These are phyloP conservation scores for Oryzias celebensis DNA, from an alignment of 2,113 vertebrate species.

Conservation along the genomic window DNA sequence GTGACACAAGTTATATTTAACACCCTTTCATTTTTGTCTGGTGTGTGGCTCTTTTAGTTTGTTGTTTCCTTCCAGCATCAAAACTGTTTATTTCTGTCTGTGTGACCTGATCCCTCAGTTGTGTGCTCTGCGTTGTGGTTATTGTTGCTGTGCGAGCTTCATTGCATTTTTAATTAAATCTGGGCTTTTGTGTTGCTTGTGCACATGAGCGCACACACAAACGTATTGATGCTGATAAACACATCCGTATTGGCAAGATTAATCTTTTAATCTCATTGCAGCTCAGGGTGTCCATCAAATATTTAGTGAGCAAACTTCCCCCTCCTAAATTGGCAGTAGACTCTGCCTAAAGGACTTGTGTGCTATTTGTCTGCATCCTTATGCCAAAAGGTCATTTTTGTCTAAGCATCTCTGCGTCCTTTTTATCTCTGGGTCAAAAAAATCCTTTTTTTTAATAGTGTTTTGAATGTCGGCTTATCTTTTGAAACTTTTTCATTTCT, in stretches of 20 bases:
- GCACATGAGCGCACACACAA: slow-evolving; percentile 9
- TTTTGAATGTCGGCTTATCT: slow-evolving; percentile 38
- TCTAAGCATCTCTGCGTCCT: slow-evolving; percentile 2
- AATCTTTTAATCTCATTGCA: slow-evolving; percentile 67
- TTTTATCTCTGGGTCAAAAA: slow-evolving; percentile 14
- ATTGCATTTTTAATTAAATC: no score
- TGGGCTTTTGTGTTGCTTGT: background rate
- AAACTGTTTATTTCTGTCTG: background rate
- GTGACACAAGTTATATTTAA: background rate
- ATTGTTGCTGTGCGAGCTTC: background rate
- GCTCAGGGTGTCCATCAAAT: slow-evolving; percentile 67
- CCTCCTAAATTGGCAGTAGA: slow-evolving; percentile 48
- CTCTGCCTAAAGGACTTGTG: slow-evolving; percentile 45
- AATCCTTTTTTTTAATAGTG: slow-evolving; percentile 14
- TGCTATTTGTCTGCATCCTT: slow-evolving; percentile 7
- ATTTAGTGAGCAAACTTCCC: slow-evolving; percentile 70
- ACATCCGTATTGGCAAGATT: slow-evolving; percentile 53
- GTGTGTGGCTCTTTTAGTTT: slow-evolving; percentile 1
- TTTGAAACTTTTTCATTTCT: slow-evolving; percentile 18
- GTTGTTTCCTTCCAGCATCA: background rate
- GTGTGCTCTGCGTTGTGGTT: slow-evolving; percentile 3
- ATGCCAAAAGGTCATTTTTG: background rate
- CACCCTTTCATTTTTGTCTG: background rate
- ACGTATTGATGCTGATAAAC: slow-evolving; percentile 33
- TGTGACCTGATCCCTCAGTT: slow-evolving; percentile 26